Percentiles rank a stretch among this genome's conserved stretches.
Evolutionary conservation across 2,113 vertebrate genomes (phyloP).

Genomic region (Gorsachius goisagi): DNA sequence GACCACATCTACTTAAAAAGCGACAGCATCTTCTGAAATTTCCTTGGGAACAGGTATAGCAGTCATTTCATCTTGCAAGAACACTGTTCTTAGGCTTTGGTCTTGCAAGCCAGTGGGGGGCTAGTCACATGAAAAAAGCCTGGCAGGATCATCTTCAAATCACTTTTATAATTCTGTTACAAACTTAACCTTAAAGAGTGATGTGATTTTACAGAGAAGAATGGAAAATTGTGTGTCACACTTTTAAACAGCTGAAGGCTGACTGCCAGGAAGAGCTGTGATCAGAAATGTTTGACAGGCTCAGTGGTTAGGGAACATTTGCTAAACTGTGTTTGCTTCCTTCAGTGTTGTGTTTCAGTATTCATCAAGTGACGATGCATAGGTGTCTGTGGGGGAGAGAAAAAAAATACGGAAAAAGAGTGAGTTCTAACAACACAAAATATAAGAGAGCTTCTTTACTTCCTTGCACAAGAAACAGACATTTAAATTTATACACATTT

Average conservation of each 20-base stretch:
- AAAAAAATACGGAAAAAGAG: background rate
- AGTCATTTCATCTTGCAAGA: background rate
- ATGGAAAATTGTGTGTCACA: background rate
- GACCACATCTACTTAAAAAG: background rate
- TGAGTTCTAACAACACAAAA: background rate
- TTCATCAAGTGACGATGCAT: background rate
- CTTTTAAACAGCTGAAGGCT: slow-evolving; percentile 3
- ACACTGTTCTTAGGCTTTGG: background rate
- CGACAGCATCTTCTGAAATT: background rate
- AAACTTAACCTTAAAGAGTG: background rate
- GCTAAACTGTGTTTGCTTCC: background rate
- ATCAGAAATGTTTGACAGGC: slow-evolving; percentile 11
- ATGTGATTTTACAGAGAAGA: background rate
- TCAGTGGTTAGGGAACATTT: background rate
- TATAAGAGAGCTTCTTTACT: background rate
- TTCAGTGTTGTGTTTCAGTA: background rate
- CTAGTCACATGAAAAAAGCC: background rate
- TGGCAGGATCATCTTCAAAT: background rate
- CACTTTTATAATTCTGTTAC: background rate
- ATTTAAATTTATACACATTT: background rate
- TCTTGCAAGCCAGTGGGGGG: background rate
- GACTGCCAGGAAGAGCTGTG: background rate
- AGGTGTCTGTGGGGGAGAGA: background rate
- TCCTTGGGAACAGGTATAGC: fast-evolving
- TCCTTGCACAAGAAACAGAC: background rate